Evolutionary conservation across 2,113 vertebrate genomes (phyloP), one percentile per base, ranked within the genome.

Genomic region (Bothrops jararaca): DNA sequence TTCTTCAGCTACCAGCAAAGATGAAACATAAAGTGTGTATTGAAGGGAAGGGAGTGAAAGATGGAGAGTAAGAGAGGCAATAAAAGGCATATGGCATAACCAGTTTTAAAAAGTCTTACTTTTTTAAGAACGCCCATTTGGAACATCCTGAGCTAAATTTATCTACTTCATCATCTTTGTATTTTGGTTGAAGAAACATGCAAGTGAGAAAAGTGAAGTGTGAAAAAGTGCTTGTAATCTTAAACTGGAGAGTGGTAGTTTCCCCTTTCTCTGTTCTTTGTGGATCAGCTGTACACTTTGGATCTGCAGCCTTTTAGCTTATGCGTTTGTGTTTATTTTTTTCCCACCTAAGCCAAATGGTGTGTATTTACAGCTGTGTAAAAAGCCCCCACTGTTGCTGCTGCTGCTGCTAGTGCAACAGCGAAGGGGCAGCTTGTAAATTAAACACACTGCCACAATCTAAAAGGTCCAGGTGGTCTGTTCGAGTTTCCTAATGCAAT

Each of bases 391-490:
- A 95, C 96, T 96, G 97, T n/a, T 69, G 60, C 88, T 57, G 54
- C 97, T 97, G 97, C 45, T 29, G 52, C 97, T 97, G 97, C 45
- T 64, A 48, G 97, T 97, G 97, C 29, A 22, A 26, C 97, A 97
- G 97, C 97, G 93, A 96, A 97, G 96, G 97, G 97, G 96, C 97
- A 96, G 97, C 96, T 97, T 97, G 98, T 97, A 98, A 98, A 98
- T 98, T 97, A 98, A 98, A 97, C 88, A 50, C 97, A 97, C 97
- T 95, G 97, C 97, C 97, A 98, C 97, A 97, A 96, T 97, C 97
- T 95, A 96, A 97, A 97, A 98, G 98, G 98, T 98, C 98, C 98
- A 98, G 98, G 98, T 98, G 98, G 97, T 97, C 98, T 96, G 97
- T 97, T 97, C 89, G 91, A 95, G 96, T 96, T 96, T 98, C 97